Percentiles rank a stretch among this genome's conserved stretches.
Evolutionary conservation across 2,797 vertebrate species (phyloP).

Genomic region (Astyanax mexicanus): DNA sequence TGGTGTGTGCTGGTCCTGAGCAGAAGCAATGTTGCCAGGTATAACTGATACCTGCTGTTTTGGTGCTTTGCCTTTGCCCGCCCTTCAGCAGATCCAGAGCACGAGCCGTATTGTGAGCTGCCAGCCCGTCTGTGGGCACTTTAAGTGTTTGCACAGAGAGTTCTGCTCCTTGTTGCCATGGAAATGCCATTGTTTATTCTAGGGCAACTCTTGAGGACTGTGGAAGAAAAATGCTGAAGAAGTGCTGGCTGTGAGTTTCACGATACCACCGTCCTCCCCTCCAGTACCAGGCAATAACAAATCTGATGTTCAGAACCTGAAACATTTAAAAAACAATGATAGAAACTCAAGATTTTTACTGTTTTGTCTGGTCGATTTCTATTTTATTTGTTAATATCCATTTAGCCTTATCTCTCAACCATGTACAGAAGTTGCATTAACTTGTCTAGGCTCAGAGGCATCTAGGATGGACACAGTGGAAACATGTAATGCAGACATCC

Average conservation of each 20-base stretch:
- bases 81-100: conserved; percentile 20
- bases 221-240: conserved; percentile 14
- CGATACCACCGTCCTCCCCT: no score
- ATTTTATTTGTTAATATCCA: no score
- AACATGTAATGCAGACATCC: no score
- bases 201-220: conserved; percentile 53
- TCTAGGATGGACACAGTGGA: no score
- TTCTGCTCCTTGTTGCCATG: conserved; percentile 70
- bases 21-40: neutral
- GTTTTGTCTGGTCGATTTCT: no score
- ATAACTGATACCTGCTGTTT: conserved; percentile 44
- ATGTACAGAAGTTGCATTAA: no score
- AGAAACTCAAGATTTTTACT: no score
- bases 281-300: no score
- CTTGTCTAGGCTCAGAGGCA: no score
- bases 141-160: conserved; percentile 74
- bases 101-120: conserved; percentile 53
- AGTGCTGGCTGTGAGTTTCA: neutral
- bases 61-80: conserved; percentile 4
- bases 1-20: neutral
- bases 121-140: conserved; percentile 59
- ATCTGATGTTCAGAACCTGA: no score
- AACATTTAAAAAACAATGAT: no score
- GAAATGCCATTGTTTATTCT: conserved; percentile 74
- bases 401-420: no score